Base-by-base conservation (phyloP, 2,113 vertebrate species). In the Tachuris rubrigastra region DNA sequence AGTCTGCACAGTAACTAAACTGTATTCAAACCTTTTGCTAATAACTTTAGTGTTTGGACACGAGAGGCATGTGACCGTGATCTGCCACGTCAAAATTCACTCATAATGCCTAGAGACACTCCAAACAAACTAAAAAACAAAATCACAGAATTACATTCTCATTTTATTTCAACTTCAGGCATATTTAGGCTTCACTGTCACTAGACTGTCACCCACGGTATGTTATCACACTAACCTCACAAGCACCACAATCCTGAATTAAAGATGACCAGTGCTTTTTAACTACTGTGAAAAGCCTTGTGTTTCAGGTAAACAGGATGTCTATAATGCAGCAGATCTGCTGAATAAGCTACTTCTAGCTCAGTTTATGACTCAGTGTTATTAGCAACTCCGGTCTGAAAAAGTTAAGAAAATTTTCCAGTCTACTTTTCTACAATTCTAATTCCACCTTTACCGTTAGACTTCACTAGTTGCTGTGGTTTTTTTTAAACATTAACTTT, bases 101-200 rank as follows among this genome's bases (percentile, higher is more conserved):
- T 83, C 22, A 21, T 19, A 62, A 83, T 49, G 83, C 27, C n/a
- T 59, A 20, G 22, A 60, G 14, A 30, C 16, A 80, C 25, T 74
- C 27, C 58, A 56, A 88, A 62, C 18, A 37, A 77, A 75, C 21
- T 28, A 65, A 42, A 25, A 69, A 53, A 76, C 39, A 2, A 77
- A 89, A 28, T 58, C n/a, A 84, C 49, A 90, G 25, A 81, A 59
- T 63, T 33, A 44, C 21, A n/a, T 46, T 78, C 39, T 85, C 18
- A 16, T 62, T 88, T 95, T 93, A 96, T 94, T 91, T 41, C 44
- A 75, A 78, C 30, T 94, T 87, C 44, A 83, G 39, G 53, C 22
- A 58, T 27, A 53, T 63, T 42, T 71, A 39, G 12, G 20, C 56
- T 91, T 81, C 18, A 12, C 44, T 75, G 44, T 7, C 42, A 53